Base-by-base conservation (phyloP, 2,113 vertebrate species). In the Nansenia antarctica region DNA sequence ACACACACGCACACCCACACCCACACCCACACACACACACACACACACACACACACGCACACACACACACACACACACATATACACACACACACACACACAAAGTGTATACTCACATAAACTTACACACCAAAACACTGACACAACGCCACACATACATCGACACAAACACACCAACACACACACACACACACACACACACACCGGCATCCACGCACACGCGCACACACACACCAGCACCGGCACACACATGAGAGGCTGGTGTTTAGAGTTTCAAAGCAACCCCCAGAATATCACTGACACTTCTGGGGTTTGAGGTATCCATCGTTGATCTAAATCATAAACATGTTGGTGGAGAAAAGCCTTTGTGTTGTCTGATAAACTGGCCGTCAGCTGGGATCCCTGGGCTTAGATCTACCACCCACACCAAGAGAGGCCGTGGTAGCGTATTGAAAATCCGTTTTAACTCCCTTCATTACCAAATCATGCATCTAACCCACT, bases 51-150 rank as follows among this genome's bases (percentile, higher is more conserved):
- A n/a, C 47, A 20, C 29, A 0, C 9, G 14, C 27, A 15, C 54
- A 30, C 54, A 58, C 42, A 49, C 42, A 31, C 62, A 49, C 45
- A n/a, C n/a, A n/a, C n/a, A n/a, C n/a, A n/a, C n/a, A n/a, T n/a
- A n/a, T n/a, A n/a, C n/a, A n/a, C n/a, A 26, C 26, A 55, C 53
- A 26, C 22, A 59, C 37, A 68, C 37, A 82, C 69, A 80, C 65
- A 65, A n/a, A n/a, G 87, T 88, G 89, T 85, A 62, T 66, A 26
- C 24, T 45, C 20, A 22, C 59, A 45, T 1, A 2, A 9, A 27
- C 22, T 11, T 37, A 63, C 24, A 62, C 61, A 42, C 35, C 59
- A 63, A 66, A 34, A 60, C 60, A 62, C 59, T 63, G 55, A 66
- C 77, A 69, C 76, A n/a, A n/a, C n/a, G n/a, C 76, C 37, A 67